These are phyloP conservation scores for Oxystoma pomonae DNA, from an alignment of 2,888 invertebrate genomes.

Conservation along the genomic window DNA sequence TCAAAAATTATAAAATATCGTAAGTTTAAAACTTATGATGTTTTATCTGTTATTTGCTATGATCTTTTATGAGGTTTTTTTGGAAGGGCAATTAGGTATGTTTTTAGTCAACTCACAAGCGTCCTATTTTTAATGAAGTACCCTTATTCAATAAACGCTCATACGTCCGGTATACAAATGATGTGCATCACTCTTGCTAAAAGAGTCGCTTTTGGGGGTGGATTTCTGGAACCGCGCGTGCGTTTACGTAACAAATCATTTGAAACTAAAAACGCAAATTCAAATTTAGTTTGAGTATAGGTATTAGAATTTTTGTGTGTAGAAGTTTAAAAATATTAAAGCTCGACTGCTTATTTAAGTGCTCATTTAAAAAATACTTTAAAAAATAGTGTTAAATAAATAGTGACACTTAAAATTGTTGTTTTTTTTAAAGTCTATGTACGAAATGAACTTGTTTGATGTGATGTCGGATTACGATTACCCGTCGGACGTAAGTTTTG, in stretches of 20 bases:
- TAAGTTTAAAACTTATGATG: no score
- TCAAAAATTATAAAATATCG: no score
- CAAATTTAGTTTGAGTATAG: neutral
- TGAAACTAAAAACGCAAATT: neutral
- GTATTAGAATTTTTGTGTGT: neutral
- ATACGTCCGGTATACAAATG: neutral
- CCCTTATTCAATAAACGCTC: no score
- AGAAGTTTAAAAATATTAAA: neutral
- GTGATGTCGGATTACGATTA: neutral
- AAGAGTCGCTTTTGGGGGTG: neutral
- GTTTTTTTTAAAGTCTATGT: neutral
- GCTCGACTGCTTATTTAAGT: neutral
- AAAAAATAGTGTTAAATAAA: neutral
- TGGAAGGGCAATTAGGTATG: no score
- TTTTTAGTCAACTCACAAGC: no score
- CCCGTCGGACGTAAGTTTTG: neutral
- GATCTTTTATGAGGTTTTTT: no score
- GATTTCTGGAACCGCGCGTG: neutral
- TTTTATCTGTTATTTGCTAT: no score
- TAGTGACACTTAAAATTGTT: no score
- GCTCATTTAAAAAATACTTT: neutral
- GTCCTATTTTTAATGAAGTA: no score
- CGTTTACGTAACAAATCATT: neutral
- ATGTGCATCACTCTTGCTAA: neutral
- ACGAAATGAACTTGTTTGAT: neutral